Evolutionary conservation across 2,797 vertebrate genomes (phyloP).

Genomic region (Pseudochaenichthys georgianus): DNA sequence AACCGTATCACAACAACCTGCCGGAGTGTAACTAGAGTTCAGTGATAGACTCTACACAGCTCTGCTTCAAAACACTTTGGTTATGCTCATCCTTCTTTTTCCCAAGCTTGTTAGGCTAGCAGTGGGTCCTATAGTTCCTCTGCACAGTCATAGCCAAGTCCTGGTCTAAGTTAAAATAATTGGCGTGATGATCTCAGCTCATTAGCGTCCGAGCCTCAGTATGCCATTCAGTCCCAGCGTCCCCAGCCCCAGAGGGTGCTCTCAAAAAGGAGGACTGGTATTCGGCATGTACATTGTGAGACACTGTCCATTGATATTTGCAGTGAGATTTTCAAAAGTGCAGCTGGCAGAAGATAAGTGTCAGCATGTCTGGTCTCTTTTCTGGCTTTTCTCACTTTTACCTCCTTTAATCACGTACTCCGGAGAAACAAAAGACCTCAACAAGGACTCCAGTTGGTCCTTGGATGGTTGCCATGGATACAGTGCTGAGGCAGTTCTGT

Average conservation of each 20-base stretch:
- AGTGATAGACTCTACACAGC: conserved; percentile 48
- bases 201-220: conserved; percentile 72
- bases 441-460: conserved; percentile 69
- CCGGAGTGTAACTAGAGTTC: conserved; percentile 60
- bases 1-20: conserved; percentile 50
- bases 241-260: conserved; percentile 64
- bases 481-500: conserved; percentile 64
- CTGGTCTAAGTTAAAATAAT: conserved; percentile 83
- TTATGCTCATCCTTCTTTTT: conserved; percentile 62
- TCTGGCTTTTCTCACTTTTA: conserved; percentile 65
- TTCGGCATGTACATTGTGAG: conserved; percentile 59
- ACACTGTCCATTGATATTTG: conserved; percentile 64
- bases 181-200: conserved; percentile 83
- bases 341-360: conserved; percentile 60
- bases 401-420: conserved; percentile 75
- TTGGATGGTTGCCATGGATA: conserved; percentile 82
- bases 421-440: conserved; percentile 72
- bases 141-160: conserved; percentile 74
- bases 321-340: conserved; percentile 49
- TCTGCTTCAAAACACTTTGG: conserved; percentile 70
- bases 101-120: conserved; percentile 74
- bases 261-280: conserved; percentile 53
- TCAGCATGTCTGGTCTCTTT: conserved; percentile 46
- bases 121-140: conserved; percentile 63
- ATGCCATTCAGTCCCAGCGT: conserved; percentile 62